These are phyloP conservation scores for Cyprinodon brontotheroides DNA, from an alignment of 2,113 vertebrate species.

Conservation along the genomic window DNA sequence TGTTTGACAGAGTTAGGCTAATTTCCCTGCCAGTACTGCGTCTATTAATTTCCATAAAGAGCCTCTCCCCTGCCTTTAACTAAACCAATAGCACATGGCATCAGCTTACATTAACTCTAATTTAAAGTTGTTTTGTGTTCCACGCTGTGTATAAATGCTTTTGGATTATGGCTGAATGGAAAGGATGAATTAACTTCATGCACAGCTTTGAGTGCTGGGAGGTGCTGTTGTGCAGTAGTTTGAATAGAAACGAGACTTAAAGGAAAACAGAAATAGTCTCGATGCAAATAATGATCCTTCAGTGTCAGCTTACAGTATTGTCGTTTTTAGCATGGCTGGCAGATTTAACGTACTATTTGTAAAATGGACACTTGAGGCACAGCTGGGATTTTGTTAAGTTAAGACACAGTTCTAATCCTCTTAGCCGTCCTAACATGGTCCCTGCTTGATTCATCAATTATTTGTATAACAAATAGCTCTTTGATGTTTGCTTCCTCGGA, in stretches of 20 bases:
- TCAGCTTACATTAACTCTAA: slow-evolving; percentile 51
- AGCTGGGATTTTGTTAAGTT: slow-evolving; percentile 37
- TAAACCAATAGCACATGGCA: slow-evolving; percentile 53
- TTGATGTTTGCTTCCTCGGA: slow-evolving; percentile 13
- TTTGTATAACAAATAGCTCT: slow-evolving; percentile 32
- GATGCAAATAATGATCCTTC: background rate
- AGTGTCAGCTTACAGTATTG: background rate
- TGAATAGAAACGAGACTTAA: slow-evolving; percentile 1
- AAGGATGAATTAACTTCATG: slow-evolving; percentile 21
- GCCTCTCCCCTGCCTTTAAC: slow-evolving; percentile 53
- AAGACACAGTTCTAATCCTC: slow-evolving; percentile 47
- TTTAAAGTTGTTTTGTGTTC: slow-evolving; percentile 49
- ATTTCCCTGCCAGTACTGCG: slow-evolving; percentile 55
- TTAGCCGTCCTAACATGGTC: slow-evolving; percentile 35
- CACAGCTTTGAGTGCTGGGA: background rate
- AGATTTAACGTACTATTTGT: background rate
- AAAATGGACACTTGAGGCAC: slow-evolving; percentile 31
- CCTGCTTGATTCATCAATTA: slow-evolving; percentile 35
- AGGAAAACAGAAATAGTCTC: background rate
- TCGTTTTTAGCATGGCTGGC: background rate
- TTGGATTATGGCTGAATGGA: slow-evolving; percentile 13
- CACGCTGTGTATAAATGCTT: slow-evolving; percentile 2
- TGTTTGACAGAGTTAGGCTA: slow-evolving; percentile 66
- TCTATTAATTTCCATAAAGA: slow-evolving; percentile 56
- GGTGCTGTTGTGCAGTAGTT: background rate